These are phyloP conservation scores for Chaetogeoica ovagalla DNA, from an alignment of 2,888 invertebrate species.

Conservation along the genomic window DNA sequence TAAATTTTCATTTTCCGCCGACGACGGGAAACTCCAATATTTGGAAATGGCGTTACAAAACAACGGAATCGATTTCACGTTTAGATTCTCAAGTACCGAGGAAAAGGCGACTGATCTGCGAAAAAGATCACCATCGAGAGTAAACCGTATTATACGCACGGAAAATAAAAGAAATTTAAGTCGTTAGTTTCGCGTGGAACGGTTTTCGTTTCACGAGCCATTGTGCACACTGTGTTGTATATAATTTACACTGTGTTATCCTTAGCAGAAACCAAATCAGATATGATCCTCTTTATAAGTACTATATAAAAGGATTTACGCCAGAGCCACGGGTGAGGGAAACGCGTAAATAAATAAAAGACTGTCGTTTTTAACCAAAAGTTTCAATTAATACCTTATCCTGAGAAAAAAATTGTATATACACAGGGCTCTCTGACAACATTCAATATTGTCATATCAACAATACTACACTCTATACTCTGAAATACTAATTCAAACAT, in stretches of 20 bases:
- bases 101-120: too few species aligned
- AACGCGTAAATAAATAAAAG: not conserved
- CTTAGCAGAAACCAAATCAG: not conserved
- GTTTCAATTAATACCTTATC: not conserved
- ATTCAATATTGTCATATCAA: not conserved
- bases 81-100: too few species aligned
- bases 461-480: not conserved
- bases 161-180: too few species aligned
- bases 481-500: not conserved
- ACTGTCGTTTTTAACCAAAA: not conserved
- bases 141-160: not conserved
- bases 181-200: not conserved
- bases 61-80: too few species aligned
- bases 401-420: not conserved
- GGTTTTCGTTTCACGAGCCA: not conserved
- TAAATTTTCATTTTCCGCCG: too few species aligned
- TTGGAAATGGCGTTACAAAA: too few species aligned
- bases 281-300: not conserved
- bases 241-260: not conserved
- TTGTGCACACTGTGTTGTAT: not conserved
- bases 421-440: not conserved
- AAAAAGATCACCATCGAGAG: too few species aligned
- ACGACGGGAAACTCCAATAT: too few species aligned
- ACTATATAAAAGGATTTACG: not conserved
- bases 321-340: not conserved